Base-by-base conservation (phyloP, 2,113 vertebrate species). In the Lasiurus cinereus region DNA sequence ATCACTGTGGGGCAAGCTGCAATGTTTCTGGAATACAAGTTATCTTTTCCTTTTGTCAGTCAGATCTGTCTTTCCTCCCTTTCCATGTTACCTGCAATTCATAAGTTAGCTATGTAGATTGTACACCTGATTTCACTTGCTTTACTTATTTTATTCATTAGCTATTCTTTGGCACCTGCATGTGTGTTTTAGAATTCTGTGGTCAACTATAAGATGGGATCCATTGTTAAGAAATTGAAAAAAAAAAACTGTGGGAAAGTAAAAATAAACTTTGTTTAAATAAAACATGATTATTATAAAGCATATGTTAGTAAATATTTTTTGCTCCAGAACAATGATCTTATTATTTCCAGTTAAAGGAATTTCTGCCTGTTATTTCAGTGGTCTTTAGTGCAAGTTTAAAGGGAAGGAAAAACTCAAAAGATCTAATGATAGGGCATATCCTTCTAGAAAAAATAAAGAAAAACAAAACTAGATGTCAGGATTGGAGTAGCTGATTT, bases 311-410 rank as follows among this genome's bases (percentile, higher is more conserved):
- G 54, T 82, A 93, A 88, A 73, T 94, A 82, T 82, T 90, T 89
- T 90, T 88, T 92, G 31, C 6, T 86, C 12, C 8, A 14, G 83
- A 84, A 69, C 31, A 90, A 0, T 93, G 19, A 86, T 77, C 39
- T 70, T 73, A 33, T 77, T 91, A 66, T 80, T 79, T 3, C 15
- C 21, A 72, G 31, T 48, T 93, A 92, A 89, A 78, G 66, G 62
- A 93, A 78, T 95, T 85, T 82, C n/a, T 94, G 1, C 94, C 69
- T 86, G 15, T 96, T 91, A 87, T 80, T 94, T 91, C 39, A 73
- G 1, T 77, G 6, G 36, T 89, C 80, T 54, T 62, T 78, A n/a
- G 1, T 76, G 43, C 31, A 90, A 74, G 69, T 76, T 90, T 76
- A 86, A 90, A 90, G 31, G 72, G 33, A n/a, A 76, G 6, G n/a